Base-by-base conservation (phyloP, 2,113 vertebrate species). In the Daphoenositta chrysoptera region DNA sequence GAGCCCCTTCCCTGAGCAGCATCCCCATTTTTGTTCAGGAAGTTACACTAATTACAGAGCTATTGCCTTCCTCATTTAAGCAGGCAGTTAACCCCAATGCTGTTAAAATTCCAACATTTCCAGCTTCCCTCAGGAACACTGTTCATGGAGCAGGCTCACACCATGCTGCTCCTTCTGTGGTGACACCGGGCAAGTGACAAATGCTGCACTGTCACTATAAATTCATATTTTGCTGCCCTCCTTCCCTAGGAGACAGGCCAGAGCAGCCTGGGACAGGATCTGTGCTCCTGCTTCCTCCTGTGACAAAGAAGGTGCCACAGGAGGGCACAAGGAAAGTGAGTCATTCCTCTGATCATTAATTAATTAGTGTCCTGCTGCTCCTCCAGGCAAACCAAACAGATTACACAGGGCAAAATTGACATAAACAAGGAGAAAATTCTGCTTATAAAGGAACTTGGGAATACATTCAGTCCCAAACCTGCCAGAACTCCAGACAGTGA, bases 321-420 rank as follows among this genome's bases (percentile, higher is more conserved):
- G 82, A 96, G 85, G 85, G 66, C 92, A 92, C n/a, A 20, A 83
- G 83, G 71, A 92, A 83, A 92, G 79, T 86, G 94, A 94, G 79
- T 96, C 90, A 93, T 61, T 48, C 50, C 71, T 88, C 45, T 88
- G 86, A 95, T 94, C 94, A 80, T 92, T 95, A 70, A 90, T 94
- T 95, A 93, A 94, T 89, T 80, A 69, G 71, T 51, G 86, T 87
- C 96, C 92, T 92, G 92, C 95, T 96, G 96, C 76, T 94, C n/a
- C 50, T 72, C 58, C 71, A 50, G 75, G 83, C 85, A 73, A 81
- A 57, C 82, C 85, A 53, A 57, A 48, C 82, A 66, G 89, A 91
- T 93, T 77, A 83, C 51, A 22, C 47, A 37, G 18, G 58, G 85
- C 50, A 79, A 48, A 82, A 48, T 0, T 35, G 44, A 87, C 79